Base-by-base conservation (phyloP, 2,888 invertebrate genomes). In the Drosophila algonquin region DNA sequence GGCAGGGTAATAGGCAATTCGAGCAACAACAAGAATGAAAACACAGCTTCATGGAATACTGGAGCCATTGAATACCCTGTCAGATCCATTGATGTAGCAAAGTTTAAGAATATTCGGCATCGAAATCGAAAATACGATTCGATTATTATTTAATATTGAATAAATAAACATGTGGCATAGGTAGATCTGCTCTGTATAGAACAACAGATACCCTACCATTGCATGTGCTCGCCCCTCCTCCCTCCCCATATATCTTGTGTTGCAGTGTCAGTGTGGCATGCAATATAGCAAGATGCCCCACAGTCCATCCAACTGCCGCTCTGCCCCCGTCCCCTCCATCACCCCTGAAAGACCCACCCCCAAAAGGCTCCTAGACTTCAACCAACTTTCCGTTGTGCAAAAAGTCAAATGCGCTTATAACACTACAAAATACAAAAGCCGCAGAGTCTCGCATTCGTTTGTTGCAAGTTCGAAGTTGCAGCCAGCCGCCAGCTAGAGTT, bases 321-420 rank as follows among this genome's bases (percentile, higher is more conserved):
- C 30, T 7, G 30, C n/a, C 18, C 52, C 52, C 12, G 27, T 24
- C 24, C 24, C 6, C 24, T 4, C 0, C 5, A 24, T 24, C 24
- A 5, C 53, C 12, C 52, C 10, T 24, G 24, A 27, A 16, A 4
- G 12, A 27, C 35, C 5, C 16, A 1, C n/a, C 35, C 58, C 46
- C 24, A 40, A 14, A n/a, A 7, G 7, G n/a, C 27, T 35, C 12
- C 21, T 32, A 30, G 40, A 27, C 40, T 7, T 48, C 24, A 7
- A 27, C 40, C 30, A 56, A 21, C 55, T 14, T 50, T 48, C 46
- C 18, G 24, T 50, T 45, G 64, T 64, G 69, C 63, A 70, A 75
- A 63, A 69, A 76, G 81, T 81, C 79, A 81, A 79, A 79, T 81
- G 82, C 76, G 81, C 81, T 79, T 79, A 81, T 81, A 79, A 79